phyloP scores from a whole-genome alignment of 1,140 invertebrate species.

The Heterodera schachtii region DNA sequence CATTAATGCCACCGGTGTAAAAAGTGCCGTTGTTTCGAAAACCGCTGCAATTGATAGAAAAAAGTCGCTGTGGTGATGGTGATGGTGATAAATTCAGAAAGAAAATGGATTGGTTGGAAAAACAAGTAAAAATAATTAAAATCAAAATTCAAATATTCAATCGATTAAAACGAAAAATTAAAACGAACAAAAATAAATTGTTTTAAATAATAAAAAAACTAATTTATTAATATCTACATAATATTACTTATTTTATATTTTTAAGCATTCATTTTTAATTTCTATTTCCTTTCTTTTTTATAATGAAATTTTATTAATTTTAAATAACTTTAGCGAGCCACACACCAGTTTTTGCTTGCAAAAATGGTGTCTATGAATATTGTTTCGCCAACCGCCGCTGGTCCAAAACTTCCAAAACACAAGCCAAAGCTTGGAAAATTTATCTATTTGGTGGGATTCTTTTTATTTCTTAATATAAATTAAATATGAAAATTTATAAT shows the following conservation, averaged over 20 bases:
- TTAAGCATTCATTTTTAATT: too few relatives aligned
- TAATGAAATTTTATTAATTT: too few relatives aligned
- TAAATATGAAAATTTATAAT: conserved; percentile 6
- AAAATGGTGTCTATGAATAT: conserved; percentile 43
- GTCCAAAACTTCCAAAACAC: conserved; percentile 38
- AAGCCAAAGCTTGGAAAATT: conserved; percentile 58
- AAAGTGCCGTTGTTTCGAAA: neutral
- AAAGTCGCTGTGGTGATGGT: neutral
- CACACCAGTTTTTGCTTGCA: neutral
- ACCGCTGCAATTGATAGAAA: neutral
- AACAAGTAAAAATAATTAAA: neutral
- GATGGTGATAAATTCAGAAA: neutral
- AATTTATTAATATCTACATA: neutral
- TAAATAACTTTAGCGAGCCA: neutral
- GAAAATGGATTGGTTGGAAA: conserved; percentile 11
- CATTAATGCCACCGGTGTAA: neutral
- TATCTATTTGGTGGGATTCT: conserved; percentile 66
- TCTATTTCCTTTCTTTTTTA: too few relatives aligned
- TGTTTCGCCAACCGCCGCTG: neutral
- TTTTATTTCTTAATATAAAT: neutral
- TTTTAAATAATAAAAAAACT: neutral
- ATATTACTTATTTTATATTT: neutral
- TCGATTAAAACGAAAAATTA: too few relatives aligned
- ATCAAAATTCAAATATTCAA: neutral
- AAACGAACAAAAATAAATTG: neutral